Evolutionary conservation across 2,797 vertebrate species (phyloP).

Genomic region (Schizothorax lantsangensis): DNA sequence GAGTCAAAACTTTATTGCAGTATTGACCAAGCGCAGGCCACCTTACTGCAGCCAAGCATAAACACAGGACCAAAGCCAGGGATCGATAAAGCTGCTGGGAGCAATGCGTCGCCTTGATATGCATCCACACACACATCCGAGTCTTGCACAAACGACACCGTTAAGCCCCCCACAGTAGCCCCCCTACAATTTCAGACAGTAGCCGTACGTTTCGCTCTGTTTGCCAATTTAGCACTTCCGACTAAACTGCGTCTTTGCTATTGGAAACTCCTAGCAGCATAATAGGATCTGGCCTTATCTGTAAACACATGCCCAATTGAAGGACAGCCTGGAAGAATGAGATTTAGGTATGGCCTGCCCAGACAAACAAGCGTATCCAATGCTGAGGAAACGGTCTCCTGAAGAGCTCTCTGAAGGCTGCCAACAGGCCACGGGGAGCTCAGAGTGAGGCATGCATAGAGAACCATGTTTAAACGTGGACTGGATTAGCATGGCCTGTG

Average conservation of each 20-base stretch:
- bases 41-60: slow-evolving; percentile 56
- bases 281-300: slow-evolving; percentile 38
- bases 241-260: slow-evolving; percentile 17
- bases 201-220: background rate
- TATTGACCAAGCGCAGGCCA: slow-evolving; percentile 56
- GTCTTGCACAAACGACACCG: background rate
- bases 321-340: slow-evolving; percentile 41
- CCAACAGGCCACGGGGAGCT: slow-evolving; percentile 30
- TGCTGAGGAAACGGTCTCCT: slow-evolving; percentile 12
- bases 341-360: slow-evolving; percentile 37
- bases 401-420: slow-evolving; percentile 28
- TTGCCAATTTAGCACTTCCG: slow-evolving; percentile 27
- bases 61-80: slow-evolving; percentile 46
- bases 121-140: background rate
- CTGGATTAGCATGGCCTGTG: slow-evolving; percentile 39
- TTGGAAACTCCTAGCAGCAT: slow-evolving; percentile 30
- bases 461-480: slow-evolving; percentile 63
- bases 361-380: slow-evolving; percentile 27
- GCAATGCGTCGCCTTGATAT: background rate
- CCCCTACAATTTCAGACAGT: slow-evolving; percentile 22
- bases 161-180: slow-evolving; percentile 12
- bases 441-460: slow-evolving; percentile 59
- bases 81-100: slow-evolving; percentile 62
- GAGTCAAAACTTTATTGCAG: slow-evolving; percentile 55
- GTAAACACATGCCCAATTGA: slow-evolving; percentile 39